Evolutionary conservation across 2,888 invertebrate species (phyloP), one percentile per base, ranked within the genome.

Genomic region (Drosophila villosipedis): DNA sequence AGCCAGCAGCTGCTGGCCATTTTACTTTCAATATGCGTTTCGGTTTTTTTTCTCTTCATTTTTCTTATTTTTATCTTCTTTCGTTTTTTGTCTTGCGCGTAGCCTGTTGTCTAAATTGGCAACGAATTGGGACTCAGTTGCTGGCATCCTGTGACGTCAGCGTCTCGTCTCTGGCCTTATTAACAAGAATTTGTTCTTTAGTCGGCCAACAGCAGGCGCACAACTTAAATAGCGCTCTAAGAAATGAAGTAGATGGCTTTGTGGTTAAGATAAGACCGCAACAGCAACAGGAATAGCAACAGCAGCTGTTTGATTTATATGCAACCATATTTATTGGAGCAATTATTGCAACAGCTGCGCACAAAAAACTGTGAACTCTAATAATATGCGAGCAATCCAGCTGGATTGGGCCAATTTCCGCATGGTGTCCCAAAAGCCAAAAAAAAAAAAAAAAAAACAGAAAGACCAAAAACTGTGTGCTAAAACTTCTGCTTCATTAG

Each of bases 21-120:
- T 89, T 89, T 87, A 82, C 90, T 87, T 89, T 85, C 88, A 84
- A 82, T 85, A 78, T 77, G 74, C 76, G 63, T 67, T 76, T 72
- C 43, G 59, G 61, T 67, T 71, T 73, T 71, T 71, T 66, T 31
- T 31, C 2, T 68, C 33, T 58, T 35, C 6, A 1, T 22, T 16
- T 25, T 52, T 54, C 3, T 16, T 54, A 12, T 37, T 10, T 19
- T 19, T 28, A 12, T 37, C 19, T 28, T 37, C n/a, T 39, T 39
- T 39, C 6, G 16, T 22, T 54, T 55, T 47, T 12, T 47, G 33
- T n/a, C 47, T 47, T 47, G 16, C 4, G 47, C 25, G 9, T 16
- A 16, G 47, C 31, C 49, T 47, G 33, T 39, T 25, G 35, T 52
- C 50, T 39, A 70, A 79, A 79, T 79, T 70, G 70, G 62, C 61